Conservation (phyloP, 2,797 vertebrate genomes). For the Astyanax mexicanus region DNA sequence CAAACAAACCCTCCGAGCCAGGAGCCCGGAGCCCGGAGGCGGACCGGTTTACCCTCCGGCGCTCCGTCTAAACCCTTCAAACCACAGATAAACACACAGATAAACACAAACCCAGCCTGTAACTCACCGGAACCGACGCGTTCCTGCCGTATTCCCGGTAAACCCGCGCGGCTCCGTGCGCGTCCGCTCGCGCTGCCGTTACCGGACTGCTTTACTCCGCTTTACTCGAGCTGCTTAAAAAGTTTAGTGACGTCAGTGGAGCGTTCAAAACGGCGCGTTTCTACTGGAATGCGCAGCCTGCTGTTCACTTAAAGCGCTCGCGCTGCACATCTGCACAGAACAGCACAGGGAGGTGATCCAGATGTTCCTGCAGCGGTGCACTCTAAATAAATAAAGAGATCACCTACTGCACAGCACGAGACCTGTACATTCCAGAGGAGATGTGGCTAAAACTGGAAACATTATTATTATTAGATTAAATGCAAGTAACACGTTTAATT, state of each 20-base stretch:
- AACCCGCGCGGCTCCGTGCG: slow-evolving; percentile 15
- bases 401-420: too few species aligned
- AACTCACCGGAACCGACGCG: slow-evolving; percentile 42
- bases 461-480: too few species aligned
- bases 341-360: background rate
- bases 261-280: slow-evolving; percentile 55
- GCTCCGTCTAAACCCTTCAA: background rate
- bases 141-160: background rate
- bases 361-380: background rate
- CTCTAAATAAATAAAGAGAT: too few species aligned
- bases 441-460: too few species aligned
- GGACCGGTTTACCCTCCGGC: too few species aligned
- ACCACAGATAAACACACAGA: background rate
- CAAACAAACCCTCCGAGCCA: background rate
- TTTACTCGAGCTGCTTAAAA: slow-evolving; percentile 52
- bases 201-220: slow-evolving; percentile 22
- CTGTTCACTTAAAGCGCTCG: slow-evolving; percentile 45
- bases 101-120: background rate
- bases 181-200: slow-evolving; percentile 33
- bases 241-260: slow-evolving; percentile 60
- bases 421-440: too few species aligned
- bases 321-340: background rate
- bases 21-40: too few species aligned
- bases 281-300: background rate
- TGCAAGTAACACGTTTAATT: too few species aligned